phyloP scores from a whole-genome alignment of 2,113 vertebrate species.

The Elanoides forficatus region DNA sequence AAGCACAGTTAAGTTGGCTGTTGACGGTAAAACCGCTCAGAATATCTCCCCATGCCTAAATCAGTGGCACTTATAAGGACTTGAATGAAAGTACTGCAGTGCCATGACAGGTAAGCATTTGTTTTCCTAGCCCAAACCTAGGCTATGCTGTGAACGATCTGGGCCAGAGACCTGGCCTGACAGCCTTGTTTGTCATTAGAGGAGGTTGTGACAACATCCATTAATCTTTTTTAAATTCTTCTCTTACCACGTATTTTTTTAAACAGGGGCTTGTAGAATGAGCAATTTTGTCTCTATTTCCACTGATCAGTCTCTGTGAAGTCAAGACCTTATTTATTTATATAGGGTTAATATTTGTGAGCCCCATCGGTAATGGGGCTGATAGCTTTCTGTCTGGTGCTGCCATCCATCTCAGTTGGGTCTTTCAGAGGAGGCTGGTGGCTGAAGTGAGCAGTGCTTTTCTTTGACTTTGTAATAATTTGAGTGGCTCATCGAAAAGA shows the following conservation, averaged over 20 bases:
- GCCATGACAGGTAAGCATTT: constrained; percentile 21
- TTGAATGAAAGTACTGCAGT: not conserved
- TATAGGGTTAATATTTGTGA: constrained; percentile 33
- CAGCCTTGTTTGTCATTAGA: constrained; percentile 63
- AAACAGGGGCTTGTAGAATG: constrained; percentile 13
- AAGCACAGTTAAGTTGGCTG: not conserved
- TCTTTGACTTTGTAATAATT: not conserved
- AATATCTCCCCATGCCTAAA: not conserved
- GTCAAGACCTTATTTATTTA: constrained; percentile 28
- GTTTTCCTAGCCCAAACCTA: constrained; percentile 3
- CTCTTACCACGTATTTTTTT: constrained; percentile 12
- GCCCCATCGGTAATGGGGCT: not conserved
- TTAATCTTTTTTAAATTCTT: constrained; percentile 65
- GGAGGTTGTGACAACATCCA: constrained; percentile 55
- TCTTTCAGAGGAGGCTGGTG: not conserved
- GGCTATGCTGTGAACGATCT: constrained; percentile 38
- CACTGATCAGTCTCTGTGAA: constrained; percentile 45
- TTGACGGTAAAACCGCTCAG: not conserved
- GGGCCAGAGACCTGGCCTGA: constrained; percentile 41
- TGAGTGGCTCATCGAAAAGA: not conserved
- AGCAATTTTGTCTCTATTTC: constrained; percentile 55
- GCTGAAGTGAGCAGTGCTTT: not conserved
- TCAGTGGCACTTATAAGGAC: not conserved
- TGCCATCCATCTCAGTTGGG: not conserved
- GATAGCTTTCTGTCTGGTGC: not conserved